Evolutionary conservation across 2,888 invertebrate species (phyloP), one percentile per base, ranked within the genome.

Genomic region (Romanomermis culicivorax): DNA sequence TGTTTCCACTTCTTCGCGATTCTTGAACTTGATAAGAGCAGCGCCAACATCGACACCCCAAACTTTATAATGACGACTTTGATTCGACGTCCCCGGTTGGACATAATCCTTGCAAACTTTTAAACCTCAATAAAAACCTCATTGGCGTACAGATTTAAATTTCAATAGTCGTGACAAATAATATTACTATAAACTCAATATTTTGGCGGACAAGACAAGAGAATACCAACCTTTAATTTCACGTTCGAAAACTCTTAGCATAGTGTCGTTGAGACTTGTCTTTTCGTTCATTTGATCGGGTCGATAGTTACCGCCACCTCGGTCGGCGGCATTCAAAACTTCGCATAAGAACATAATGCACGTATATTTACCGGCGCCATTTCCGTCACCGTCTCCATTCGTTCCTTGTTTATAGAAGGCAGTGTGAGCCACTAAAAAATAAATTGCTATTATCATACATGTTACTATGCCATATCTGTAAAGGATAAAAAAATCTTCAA

Each of bases 371-470:
- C 17, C 11, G n/a, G 25, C 30, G 2, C 29, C 51, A n/a, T 29
- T 43, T 4, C 43, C 52, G 27, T 29, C 24, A 3, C 51, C 23
- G 20, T 25, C 36, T 7, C 30, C 30, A 20, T 7, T 7, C 7
- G 7, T 27, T 27, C 17, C 11, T 11, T 11, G 17, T 23, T 27
- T 27, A 75, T 95, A 95, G 73, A 95, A 95, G 58, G 95, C 95
- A 64, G 95, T 95, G 52, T 95, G 93, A 61, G 91, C 93, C 57
- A 95, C 91, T 88, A 70, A 7, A 51, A 51, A 11, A 45, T n/a
- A 11, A 45, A 45, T 7, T 45, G 23, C 11, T 45, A 11, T 7
- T 11, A 36, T 17, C 36, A 36, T 36, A 36, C 36, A 36, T 36
- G 36, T 36, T 11, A 36, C 36, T 11, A 17, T 7, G 36, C 36